Percentiles rank a stretch among this genome's conserved stretches.
phyloP scores from a whole-genome alignment of 2,888 invertebrate species.

The Spatulosminthurus flaviceps region DNA sequence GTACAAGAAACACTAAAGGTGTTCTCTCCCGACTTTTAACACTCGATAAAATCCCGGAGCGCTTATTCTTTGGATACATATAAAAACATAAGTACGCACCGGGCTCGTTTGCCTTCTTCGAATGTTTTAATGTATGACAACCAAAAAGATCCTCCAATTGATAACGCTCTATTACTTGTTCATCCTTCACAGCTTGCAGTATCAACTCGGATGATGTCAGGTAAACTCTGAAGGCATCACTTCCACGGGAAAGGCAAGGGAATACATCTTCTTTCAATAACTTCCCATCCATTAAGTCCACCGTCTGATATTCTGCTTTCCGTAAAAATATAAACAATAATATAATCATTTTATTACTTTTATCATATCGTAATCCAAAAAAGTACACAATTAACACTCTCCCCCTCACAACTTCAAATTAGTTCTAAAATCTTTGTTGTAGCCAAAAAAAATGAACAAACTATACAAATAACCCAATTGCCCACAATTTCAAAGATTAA shows the following conservation, averaged over 20 bases:
- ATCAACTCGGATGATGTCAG: slow-evolving; percentile 54
- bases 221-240: slow-evolving; percentile 54
- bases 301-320: background rate
- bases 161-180: slow-evolving; percentile 50
- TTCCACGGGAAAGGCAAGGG: slow-evolving; percentile 55
- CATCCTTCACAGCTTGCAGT: slow-evolving; percentile 49
- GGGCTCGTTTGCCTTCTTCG: slow-evolving; percentile 30
- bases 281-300: slow-evolving; percentile 49
- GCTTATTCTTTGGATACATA: slow-evolving; percentile 56
- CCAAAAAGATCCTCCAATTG: slow-evolving; percentile 60
- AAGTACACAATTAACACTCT: background rate
- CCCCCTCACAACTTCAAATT: background rate
- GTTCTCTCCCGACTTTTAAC: slow-evolving; percentile 53
- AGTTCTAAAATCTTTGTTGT: no score
- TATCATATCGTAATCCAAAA: no score
- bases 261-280: slow-evolving; percentile 59
- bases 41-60: slow-evolving; percentile 50
- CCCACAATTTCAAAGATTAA: no score
- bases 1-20: slow-evolving; percentile 57
- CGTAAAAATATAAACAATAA: background rate
- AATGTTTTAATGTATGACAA: slow-evolving; percentile 56
- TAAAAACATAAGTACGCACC: slow-evolving; percentile 60
- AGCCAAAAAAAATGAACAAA: no score
- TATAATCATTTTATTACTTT: background rate
- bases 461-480: no score